Percentiles rank a stretch among this genome's conserved stretches.
phyloP scores from a whole-genome alignment of 2,113 vertebrate species.

The Elephas maximus region DNA sequence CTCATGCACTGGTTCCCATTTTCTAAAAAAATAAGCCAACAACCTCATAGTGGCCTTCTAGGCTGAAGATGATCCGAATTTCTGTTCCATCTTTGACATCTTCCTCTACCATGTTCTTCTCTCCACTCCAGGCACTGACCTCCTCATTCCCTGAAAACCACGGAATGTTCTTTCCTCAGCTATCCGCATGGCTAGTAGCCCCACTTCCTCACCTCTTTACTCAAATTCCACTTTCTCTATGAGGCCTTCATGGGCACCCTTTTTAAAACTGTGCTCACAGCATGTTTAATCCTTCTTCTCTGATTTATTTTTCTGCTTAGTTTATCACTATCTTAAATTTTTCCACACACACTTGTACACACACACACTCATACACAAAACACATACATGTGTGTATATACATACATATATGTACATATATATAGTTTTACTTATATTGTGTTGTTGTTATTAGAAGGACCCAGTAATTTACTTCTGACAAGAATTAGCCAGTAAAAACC shows the following conservation, averaged over 20 bases:
- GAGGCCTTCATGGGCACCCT: rapidly evolving
- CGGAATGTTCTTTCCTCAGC: neutral
- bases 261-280: neutral
- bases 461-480: no score
- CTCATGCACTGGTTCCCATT: neutral
- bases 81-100: no score
- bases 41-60: no score
- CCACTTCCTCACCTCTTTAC: neutral
- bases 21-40: neutral
- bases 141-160: neutral
- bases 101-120: rapidly evolving
- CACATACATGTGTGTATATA: neutral
- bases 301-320: neutral
- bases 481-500: no score
- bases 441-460: no score
- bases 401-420: neutral
- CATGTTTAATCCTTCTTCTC: neutral
- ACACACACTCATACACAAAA: no score
- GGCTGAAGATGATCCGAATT: neutral
- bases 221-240: neutral
- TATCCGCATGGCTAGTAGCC: rapidly evolving
- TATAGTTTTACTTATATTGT: neutral
- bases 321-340: neutral
- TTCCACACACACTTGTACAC: neutral
- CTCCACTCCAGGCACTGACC: neutral